Evolutionary conservation across 2,888 invertebrate species (phyloP), one percentile per base, ranked within the genome.

Genomic region (Eupithecia subumbrata): DNA sequence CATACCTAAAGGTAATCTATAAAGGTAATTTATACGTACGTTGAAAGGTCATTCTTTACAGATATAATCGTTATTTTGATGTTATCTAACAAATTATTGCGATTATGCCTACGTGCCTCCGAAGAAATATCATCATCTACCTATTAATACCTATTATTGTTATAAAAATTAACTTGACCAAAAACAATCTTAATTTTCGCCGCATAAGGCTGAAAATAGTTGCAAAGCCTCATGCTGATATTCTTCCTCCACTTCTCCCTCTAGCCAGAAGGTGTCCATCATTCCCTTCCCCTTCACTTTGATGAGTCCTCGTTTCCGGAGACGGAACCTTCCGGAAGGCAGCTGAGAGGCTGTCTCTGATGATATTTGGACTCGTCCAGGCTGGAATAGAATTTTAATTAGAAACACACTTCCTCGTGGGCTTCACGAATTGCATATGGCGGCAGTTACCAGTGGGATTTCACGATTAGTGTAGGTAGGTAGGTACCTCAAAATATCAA

Each of bases 251-350:
- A 95, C 89, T 86, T 96, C 96, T 7, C 96, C 96, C 83, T 96
- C 95, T 74, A 98, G 88, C 97, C 97, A 98, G 89, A 96, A 97
- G 0, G 98, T 98, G 87, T 97, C 96, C 98, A 98, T 98, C 87
- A 97, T 96, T 48, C 98, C 98, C 92, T 98, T 98, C 34, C 98
- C 98, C 95, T 98, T 98, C 37, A 98, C 97, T 90, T 96, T 96
- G 52, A 98, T 96, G 45, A 95, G 94, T 64, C 98, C 98, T 79
- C 98, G 95, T 25, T 96, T 96, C 78, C 97, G 95, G 0, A 97
- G 95, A 69, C 95, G 92, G 88, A 97, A 98, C 72, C 96, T 95
- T 34, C 96, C 95, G 1, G 95, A 90, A 0, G 96, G 95, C 9
- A 98, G 94, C 74, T 97, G 95, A 0, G 95, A 91, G 74, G 97